phyloP scores from a whole-genome alignment of 2,113 vertebrate genomes.

The Chloropsis hardwickii region DNA sequence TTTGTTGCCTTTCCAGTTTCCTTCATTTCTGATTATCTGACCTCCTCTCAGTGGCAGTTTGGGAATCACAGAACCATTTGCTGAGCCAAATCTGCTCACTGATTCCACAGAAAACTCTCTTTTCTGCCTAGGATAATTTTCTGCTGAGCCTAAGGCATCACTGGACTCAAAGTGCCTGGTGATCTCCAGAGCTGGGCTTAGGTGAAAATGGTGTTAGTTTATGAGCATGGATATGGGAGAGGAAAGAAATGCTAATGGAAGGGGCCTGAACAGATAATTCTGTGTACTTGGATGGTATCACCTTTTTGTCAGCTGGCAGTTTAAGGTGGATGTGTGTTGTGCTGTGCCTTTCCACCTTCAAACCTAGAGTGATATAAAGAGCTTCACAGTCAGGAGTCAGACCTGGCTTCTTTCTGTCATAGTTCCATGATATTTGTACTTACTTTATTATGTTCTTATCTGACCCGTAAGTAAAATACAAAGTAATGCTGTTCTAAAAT shows the following conservation, averaged over 20 bases:
- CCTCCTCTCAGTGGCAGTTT: not conserved
- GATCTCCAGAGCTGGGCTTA: not conserved
- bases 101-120: not conserved
- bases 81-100: not conserved
- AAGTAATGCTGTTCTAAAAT: not conserved
- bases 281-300: not conserved
- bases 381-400: not conserved
- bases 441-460: not conserved
- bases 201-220: not conserved
- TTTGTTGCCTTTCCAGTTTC: not conserved
- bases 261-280: not conserved
- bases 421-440: not conserved
- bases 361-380: not conserved
- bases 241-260: not conserved
- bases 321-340: accelerated
- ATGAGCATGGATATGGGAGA: not conserved
- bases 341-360: not conserved
- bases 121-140: not conserved
- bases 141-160: not conserved
- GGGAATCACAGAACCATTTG: not conserved
- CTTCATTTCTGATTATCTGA: not conserved
- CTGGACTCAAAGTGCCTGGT: not conserved
- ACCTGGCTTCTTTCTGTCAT: not conserved
- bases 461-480: not conserved
- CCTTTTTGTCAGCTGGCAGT: not conserved